Conservation (phyloP, 92 coral and sea anemone species). For the Paramuricea clavata region DNA sequence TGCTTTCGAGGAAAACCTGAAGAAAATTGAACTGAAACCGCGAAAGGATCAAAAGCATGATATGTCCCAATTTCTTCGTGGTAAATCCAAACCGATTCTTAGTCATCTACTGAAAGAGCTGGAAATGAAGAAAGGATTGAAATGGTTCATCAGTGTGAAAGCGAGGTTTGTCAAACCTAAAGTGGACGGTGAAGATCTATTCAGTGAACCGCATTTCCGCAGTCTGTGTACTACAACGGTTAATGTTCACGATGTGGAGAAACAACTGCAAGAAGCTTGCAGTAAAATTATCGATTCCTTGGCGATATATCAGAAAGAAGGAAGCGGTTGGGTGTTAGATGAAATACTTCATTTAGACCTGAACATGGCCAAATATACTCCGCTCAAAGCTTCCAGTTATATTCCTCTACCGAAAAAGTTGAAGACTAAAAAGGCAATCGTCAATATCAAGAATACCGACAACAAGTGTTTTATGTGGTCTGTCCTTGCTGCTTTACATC, state of each 20-base stretch:
- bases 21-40: slow-evolving; percentile 41
- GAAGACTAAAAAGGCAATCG: neutral
- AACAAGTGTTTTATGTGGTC: slow-evolving; percentile 26
- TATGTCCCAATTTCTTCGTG: slow-evolving; percentile 28
- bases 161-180: slow-evolving; percentile 4
- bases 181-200: slow-evolving; percentile 28
- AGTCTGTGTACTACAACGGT: slow-evolving; percentile 45
- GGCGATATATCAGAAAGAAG: slow-evolving; percentile 45
- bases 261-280: slow-evolving; percentile 39
- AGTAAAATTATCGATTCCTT: slow-evolving; percentile 10
- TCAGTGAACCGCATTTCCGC: slow-evolving; percentile 53
- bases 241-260: slow-evolving; percentile 19
- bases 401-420: slow-evolving; percentile 46
- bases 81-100: slow-evolving; percentile 23
- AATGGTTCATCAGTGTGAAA: slow-evolving; percentile 28
- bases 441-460: no score
- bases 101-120: slow-evolving; percentile 14
- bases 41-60: slow-evolving; percentile 46
- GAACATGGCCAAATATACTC: slow-evolving; percentile 34
- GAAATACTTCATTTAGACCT: slow-evolving; percentile 40
- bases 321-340: slow-evolving; percentile 59
- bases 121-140: slow-evolving; percentile 21
- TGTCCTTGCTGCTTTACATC: slow-evolving; percentile 50
- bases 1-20: slow-evolving; percentile 33
- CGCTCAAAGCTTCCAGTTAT: slow-evolving; percentile 52